Evolutionary conservation across 1,140 invertebrate genomes (phyloP).

Genomic region (Parapsyche elsis): DNA sequence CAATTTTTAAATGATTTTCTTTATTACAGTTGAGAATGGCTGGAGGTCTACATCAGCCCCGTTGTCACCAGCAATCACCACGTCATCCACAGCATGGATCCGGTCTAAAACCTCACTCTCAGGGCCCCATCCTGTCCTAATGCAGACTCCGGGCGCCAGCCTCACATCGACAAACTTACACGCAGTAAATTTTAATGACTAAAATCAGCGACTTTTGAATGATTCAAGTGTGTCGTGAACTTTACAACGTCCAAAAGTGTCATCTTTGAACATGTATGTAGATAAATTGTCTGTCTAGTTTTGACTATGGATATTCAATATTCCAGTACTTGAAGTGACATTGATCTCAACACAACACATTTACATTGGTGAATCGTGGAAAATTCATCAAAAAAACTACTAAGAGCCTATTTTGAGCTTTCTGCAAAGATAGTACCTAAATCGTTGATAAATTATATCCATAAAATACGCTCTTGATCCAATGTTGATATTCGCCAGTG

Average conservation of each 20-base stretch:
- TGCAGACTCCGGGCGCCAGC: constrained; percentile 47
- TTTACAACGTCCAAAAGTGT: not conserved
- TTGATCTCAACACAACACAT: not conserved
- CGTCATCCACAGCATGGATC: constrained; percentile 64
- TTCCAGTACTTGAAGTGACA: not conserved
- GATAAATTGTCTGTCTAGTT: too few relatives aligned
- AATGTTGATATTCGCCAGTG: not conserved
- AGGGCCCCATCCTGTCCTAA: constrained; percentile 66
- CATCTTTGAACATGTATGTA: too few relatives aligned
- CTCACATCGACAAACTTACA: constrained; percentile 7
- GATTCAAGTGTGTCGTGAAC: not conserved
- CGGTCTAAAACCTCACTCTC: constrained; percentile 66
- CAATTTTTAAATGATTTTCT: too few relatives aligned
- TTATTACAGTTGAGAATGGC: constrained; percentile 51
- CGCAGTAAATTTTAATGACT: not conserved
- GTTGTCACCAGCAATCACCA: constrained; percentile 64
- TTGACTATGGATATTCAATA: too few relatives aligned
- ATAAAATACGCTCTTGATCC: too few relatives aligned
- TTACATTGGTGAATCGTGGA: too few relatives aligned
- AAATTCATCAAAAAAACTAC: too few relatives aligned
- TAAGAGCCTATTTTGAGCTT: too few relatives aligned
- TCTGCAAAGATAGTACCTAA: too few relatives aligned
- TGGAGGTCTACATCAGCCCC: constrained; percentile 60
- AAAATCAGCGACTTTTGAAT: too few relatives aligned
- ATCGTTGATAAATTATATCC: too few relatives aligned